Evolutionary conservation across 2,888 invertebrate species (phyloP), one percentile per base, ranked within the genome.

Genomic region (Epiblema foenella): DNA sequence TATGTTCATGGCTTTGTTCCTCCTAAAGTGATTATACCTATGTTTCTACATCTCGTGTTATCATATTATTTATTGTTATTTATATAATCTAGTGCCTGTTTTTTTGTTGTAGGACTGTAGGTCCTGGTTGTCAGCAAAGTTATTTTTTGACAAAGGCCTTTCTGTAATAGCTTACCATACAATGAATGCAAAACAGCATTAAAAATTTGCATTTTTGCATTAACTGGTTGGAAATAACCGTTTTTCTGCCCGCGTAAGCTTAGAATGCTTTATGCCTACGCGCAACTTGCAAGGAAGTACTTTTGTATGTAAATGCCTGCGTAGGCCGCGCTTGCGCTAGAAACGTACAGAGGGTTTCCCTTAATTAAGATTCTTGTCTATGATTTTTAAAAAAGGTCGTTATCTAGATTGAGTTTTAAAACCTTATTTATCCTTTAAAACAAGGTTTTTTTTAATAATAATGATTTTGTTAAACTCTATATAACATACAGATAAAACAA

Each of bases 301-400:
- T 91, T 92, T 92, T 92, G 93, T 93, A 92, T 93, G 92, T 90
- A 91, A 92, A 93, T 91, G 76, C 84, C 83, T 84, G 92, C 92
- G 92, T 92, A 90, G 93, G 92, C 83, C 5, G 83, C 84, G 85
- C 84, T 81, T 79, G 73, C 60, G 79, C 76, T 78, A 81, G 83
- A 83, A 84, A 86, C 85, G 84, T 20, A 54, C 65, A 70, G 70
- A 70, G 64, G 52, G 70, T 66, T 72, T 63, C 33, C 49, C 51
- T 66, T 69, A 62, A 70, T 70, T 70, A 66, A 70, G 59, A 65
- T 60, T 66, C 65, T 66, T 66, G 37, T 69, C 64, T 69, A 52
- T 59, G 46, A 24, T 57, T 65, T 69, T 57, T 52, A 11, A 29
- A 56, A 56, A 56, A 29, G 56, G 15, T 56, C 20, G 37, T 60